Evolutionary conservation across 2,113 vertebrate genomes (phyloP).

Genomic region (Haemorhous mexicanus): DNA sequence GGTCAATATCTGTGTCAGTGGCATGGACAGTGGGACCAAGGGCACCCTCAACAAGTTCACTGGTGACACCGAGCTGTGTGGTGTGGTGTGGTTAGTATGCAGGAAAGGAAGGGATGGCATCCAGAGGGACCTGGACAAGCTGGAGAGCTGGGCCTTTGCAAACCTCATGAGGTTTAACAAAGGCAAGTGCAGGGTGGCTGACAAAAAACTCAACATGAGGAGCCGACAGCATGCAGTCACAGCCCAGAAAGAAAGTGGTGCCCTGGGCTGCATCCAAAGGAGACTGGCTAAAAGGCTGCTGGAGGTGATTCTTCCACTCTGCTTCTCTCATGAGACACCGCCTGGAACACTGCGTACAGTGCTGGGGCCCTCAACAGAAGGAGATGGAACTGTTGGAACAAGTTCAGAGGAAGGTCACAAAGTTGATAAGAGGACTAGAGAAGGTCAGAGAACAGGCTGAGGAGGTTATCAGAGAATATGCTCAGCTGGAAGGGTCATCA

Average conservation of each 20-base stretch:
- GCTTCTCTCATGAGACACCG: not conserved
- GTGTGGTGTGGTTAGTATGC: rapidly evolving
- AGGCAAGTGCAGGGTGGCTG: rapidly evolving
- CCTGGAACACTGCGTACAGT: rapidly evolving
- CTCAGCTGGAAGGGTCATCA: not conserved
- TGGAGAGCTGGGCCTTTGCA: not conserved
- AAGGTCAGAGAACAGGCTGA: not conserved
- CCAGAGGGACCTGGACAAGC: not conserved
- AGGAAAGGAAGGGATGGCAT: not conserved
- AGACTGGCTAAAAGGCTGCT: not conserved
- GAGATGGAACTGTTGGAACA: not conserved
- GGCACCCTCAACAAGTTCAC: not conserved
- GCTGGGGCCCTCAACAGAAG: not conserved
- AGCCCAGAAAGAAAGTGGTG: not conserved
- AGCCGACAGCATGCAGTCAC: rapidly evolving
- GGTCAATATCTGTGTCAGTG: not conserved
- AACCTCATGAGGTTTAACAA: not conserved
- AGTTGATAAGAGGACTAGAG: not conserved
- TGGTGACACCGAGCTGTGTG: rapidly evolving
- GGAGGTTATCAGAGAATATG: not conserved
- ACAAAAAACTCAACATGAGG: not conserved
- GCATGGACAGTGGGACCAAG: not conserved
- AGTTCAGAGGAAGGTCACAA: not conserved
- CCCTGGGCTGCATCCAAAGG: not conserved
- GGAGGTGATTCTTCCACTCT: not conserved